Base-by-base conservation (phyloP, 2,113 vertebrate species). In the Cnemophilus loriae region DNA sequence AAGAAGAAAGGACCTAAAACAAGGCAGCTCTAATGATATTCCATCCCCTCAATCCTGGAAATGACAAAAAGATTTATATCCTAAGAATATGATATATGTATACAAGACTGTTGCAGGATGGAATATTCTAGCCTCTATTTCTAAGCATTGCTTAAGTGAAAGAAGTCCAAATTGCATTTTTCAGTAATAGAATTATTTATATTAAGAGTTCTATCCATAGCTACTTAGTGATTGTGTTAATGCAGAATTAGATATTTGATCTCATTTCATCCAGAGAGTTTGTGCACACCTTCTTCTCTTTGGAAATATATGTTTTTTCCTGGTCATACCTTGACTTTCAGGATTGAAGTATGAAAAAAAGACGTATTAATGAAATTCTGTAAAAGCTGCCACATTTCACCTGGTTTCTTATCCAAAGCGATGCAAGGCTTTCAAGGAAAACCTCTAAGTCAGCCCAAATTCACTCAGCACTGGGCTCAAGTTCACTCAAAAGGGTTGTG, bases 351-450 rank as follows among this genome's bases (percentile, higher is more conserved):
- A 56, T 55, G 37, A 24, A 8, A 19, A 69, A 63, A 61, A 80
- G n/a, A 55, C 21, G 19, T 12, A 18, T 21, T 68, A 83, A 63
- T 52, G 23, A 73, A 80, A 52, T 52, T 89, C 55, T 78, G 61
- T 83, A 49, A 75, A 69, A 89, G 16, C 53, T 87, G 77, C 49
- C 55, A 50, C 35, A 20, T 88, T 93, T 95, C 60, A 91, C 93
- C 74, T 94, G 75, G n/a, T 92, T 92, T 95, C 52, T 68, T 70
- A 86, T 90, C 70, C 59, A 94, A 95, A 89, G 49, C 26, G 35
- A 61, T 73, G 37, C 37, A 79, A 69, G 20, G 39, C 55, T 94
- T 94, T 93, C 35, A 88, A 87, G 57, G 76, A 86, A 94, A 93
- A 32, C 50, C 46, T 27, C 49, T 64, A 80, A 81, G 35, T 70